phyloP scores from a whole-genome alignment of 2,888 invertebrate genomes.

The Meteorus cinctellus region DNA sequence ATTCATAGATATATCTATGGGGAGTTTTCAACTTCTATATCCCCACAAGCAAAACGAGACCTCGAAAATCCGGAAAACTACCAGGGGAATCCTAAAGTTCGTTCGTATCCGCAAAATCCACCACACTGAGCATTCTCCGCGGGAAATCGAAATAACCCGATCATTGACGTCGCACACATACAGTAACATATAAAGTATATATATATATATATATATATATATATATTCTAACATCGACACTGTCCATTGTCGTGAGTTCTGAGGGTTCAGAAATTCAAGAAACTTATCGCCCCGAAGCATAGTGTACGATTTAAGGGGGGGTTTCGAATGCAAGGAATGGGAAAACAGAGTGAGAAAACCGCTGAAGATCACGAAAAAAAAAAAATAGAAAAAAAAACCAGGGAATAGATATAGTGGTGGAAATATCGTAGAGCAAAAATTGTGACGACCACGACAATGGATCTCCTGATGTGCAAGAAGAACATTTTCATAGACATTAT shows the following conservation, averaged over 20 bases:
- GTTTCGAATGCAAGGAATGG: neutral
- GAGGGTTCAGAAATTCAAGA: constrained; percentile 12
- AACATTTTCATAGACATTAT: neutral
- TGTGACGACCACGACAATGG: constrained; percentile 19
- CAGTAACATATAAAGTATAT: neutral
- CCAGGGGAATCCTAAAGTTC: constrained; percentile 26
- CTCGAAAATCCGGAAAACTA: constrained; percentile 29
- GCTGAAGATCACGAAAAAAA: neutral
- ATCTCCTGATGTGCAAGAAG: constrained; percentile 1
- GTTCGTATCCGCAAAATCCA: constrained; percentile 24
- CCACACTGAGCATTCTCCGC: constrained; percentile 20
- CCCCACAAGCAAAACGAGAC: constrained; percentile 25
- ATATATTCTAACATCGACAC: neutral
- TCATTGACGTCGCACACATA: constrained; percentile 18
- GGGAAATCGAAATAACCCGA: constrained; percentile 28
- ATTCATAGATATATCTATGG: neutral
- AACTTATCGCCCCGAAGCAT: constrained; percentile 12
- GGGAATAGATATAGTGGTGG: neutral
- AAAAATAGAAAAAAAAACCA: neutral
- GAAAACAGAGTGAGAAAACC: neutral
- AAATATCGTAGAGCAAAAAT: neutral
- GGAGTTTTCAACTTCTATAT: constrained; percentile 5
- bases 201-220: neutral
- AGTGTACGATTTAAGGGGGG: neutral
- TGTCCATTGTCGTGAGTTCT: constrained; percentile 1